Evolutionary conservation across 1,140 invertebrate species (phyloP), one percentile per base, ranked within the genome.

Genomic region (Drosophila santomea): DNA sequence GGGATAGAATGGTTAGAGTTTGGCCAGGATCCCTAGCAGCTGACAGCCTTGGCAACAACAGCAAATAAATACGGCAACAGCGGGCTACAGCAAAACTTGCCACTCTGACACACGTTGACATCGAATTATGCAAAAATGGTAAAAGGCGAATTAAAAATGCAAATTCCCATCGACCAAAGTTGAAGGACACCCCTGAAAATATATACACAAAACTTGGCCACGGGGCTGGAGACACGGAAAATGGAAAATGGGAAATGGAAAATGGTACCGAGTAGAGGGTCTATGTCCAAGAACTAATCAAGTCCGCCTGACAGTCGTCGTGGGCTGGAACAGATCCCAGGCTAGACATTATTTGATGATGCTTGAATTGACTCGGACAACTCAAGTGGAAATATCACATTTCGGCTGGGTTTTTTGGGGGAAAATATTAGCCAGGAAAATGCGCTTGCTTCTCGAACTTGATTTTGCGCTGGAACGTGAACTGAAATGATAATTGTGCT

Each of bases 141-240:
- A 88, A 86, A 73, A 86, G 72, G 71, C 75, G 76, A 86, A 86
- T 89, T 89, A 89, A 89, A 89, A 89, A 89, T 89, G 84, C 84
- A 89, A 89, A 89, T 89, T 71, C 69, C 47, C 51, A 59, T 58
- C 69, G 66, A 44, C 74, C 74, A 78, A 78, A 63, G 52, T 58
- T 48, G 45, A 56, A 58, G 56, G 62, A 79, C 50, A 75, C 57
- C 41, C 54, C 55, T n/a, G 14, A 15, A 32, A 58, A 45, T 32
- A 47, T 66, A 32, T 43, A 48, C 60, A 66, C 58, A 38, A 39
- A 36, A 17, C 62, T 17, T 36, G 23, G n/a, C 20, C 10, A 45
- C 10, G 10, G 15, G 8, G 10, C 4, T 1, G 41, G 41, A 10
- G 6, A 17, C 2, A 43, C 2, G 41, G 41, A n/a, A 3, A 17